Base-by-base conservation (phyloP, 1,140 invertebrate genomes). In the Trachelipus rathkii region DNA sequence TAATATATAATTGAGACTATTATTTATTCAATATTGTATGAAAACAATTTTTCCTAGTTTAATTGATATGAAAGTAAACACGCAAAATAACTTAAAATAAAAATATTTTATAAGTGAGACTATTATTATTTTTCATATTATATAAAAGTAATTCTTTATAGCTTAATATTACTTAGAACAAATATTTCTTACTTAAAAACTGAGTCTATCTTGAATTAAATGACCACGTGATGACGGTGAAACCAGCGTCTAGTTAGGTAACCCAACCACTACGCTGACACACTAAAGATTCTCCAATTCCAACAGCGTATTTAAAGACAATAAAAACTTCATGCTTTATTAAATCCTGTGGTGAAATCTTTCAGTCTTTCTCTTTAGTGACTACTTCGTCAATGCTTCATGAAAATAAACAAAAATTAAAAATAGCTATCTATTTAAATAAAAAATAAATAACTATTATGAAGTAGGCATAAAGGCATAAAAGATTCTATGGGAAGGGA, bases 181-280 rank as follows among this genome's bases (percentile, higher is more conserved):
- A 60, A 60, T 8, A 60, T 19, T 60, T 19, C 50, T 19, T 60
- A 60, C 50, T 60, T 60, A 15, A 60, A 13, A 60, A 60, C 11
- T 19, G 50, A 60, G 1, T 60, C 8, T 60, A 60, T 60, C 50
- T 60, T 60, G 50, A 60, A 15, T 60, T 2, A 60, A 15, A 19
- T 50, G 19, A 60, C 11, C 11, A 13, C 50, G 1, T 19, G 2
- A 8, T 60, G 4, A 3, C 11, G 50, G 50, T 60, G 50, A 60
- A n/a, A 60, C 8, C 50, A 60, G 50, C 50, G 50, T 60, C 50
- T 60, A 60, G 50, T 60, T 60, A 60, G 50, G 33, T 60, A 15
- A 19, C 50, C 50, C 50, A 60, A 60, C 50, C 50, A 60, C 11
- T 60, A 60, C 50, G 50, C 50, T 19, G 50, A 60, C 2, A 60